Percentiles rank a stretch among this genome's conserved stretches.
These are phyloP conservation scores for Bombus pyrosoma DNA, from an alignment of 1,140 invertebrate species.

Conservation along the genomic window DNA sequence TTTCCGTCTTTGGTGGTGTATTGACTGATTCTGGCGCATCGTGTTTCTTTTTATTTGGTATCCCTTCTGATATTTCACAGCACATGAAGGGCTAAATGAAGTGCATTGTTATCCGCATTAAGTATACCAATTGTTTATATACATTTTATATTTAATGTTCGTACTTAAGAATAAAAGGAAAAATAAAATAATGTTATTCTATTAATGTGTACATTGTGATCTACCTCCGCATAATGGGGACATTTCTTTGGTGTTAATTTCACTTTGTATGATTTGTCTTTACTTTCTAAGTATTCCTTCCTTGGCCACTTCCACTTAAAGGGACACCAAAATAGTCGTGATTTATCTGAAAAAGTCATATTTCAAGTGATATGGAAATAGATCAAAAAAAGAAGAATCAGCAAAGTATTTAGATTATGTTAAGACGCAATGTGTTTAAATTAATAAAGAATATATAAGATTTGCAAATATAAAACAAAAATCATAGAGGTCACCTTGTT, in stretches of 20 bases:
- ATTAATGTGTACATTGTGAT: neutral
- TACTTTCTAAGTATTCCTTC: conserved; percentile 48
- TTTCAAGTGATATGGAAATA: neutral
- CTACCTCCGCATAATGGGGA: conserved; percentile 62
- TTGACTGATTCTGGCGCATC: neutral
- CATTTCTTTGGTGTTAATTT: conserved; percentile 62
- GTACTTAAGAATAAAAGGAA: neutral
- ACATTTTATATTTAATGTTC: neutral
- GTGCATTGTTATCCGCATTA: neutral
- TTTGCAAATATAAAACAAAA: neutral
- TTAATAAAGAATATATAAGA: neutral
- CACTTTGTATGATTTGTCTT: conserved; percentile 65
- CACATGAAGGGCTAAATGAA: conserved; percentile 55
- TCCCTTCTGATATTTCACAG: conserved; percentile 70
- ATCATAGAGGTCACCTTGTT: neutral
- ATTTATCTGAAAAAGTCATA: conserved; percentile 24
- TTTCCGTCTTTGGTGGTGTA: neutral
- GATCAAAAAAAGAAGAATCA: neutral
- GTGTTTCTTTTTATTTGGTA: conserved; percentile 54
- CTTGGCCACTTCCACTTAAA: conserved; percentile 64
- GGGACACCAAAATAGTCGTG: conserved; percentile 39
- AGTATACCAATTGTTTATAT: conserved; percentile 1
- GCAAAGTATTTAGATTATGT: neutral
- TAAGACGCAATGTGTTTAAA: neutral
- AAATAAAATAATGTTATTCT: conserved; percentile 1